Conservation (phyloP, 2,113 vertebrate genomes). For the Dipodomys ordii region DNA sequence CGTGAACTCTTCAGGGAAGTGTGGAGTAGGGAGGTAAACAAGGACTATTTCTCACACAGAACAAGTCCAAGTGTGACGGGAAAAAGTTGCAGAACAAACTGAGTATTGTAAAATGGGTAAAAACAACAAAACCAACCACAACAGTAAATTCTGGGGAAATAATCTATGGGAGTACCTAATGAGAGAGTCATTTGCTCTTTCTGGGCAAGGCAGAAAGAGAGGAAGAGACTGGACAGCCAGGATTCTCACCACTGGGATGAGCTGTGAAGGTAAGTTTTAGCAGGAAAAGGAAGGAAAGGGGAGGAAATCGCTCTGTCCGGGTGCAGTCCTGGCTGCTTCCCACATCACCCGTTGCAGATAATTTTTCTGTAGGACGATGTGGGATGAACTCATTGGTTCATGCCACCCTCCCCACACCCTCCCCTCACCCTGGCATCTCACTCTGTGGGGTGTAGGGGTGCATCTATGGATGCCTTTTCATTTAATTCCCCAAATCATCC, state of each 20-base stretch:
- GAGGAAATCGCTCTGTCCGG: not conserved
- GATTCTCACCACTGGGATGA: not conserved
- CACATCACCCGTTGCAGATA: not conserved
- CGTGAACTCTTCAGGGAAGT: not conserved
- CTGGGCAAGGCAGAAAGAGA: not conserved
- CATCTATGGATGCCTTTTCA: not conserved
- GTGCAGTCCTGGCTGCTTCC: not conserved
- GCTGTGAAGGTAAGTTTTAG: not conserved
- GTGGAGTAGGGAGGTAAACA: not conserved
- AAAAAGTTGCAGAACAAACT: not conserved
- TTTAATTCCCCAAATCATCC: not conserved
- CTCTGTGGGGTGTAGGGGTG: not conserved
- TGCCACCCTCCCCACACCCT: no score
- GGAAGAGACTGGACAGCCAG: not conserved
- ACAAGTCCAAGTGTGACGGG: not conserved
- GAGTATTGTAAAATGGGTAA: not conserved
- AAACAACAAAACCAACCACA: not conserved
- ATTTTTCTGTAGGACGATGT: not conserved
- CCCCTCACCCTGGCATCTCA: not conserved
- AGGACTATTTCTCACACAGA: not conserved
- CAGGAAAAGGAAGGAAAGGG: not conserved
- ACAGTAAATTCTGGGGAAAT: not conserved
- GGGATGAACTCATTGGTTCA: no score
- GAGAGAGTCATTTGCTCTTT: not conserved
- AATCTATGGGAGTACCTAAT: not conserved